Conservation (phyloP, 1,140 invertebrate species). For the Piezodorus guildinii region DNA sequence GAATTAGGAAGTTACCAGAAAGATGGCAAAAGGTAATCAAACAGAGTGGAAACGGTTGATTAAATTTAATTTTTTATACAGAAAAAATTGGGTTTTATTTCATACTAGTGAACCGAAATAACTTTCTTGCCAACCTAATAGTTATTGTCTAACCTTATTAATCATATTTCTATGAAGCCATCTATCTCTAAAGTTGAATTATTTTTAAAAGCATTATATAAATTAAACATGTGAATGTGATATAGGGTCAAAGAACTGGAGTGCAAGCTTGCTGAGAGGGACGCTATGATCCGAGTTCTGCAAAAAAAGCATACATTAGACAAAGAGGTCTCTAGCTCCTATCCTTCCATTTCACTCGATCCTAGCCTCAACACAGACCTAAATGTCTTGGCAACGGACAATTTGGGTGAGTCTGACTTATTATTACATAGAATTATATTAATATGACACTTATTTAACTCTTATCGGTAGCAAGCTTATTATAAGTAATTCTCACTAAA, state of each 20-base stretch:
- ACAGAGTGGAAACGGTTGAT: too few species aligned
- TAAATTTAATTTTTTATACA: too few species aligned
- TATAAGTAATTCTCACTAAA: too few species aligned
- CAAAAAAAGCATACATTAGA: conserved; percentile 65
- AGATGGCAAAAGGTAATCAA: too few species aligned
- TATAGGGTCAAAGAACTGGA: conserved; percentile 73
- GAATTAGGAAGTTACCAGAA: too few species aligned
- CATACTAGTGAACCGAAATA: too few species aligned
- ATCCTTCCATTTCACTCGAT: conserved; percentile 36
- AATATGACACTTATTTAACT: too few species aligned
- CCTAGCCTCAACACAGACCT: conserved; percentile 37
- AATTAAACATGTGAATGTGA: conserved; percentile 19
- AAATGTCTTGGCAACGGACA: conserved; percentile 37
- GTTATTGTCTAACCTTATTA: neutral
- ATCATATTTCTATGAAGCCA: neutral
- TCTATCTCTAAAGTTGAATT: neutral
- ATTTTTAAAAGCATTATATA: neutral
- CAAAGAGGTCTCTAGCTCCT: conserved; percentile 44
- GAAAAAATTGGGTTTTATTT: too few species aligned
- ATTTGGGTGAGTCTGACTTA: conserved; percentile 34
- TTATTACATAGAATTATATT: too few species aligned
- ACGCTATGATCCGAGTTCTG: conserved; percentile 80
- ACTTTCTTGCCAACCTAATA: too few species aligned
- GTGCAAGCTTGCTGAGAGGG: conserved; percentile 73
- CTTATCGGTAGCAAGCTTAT: too few species aligned